These are phyloP conservation scores for Melieria picta DNA, from an alignment of 2,888 invertebrate species.

Conservation along the genomic window DNA sequence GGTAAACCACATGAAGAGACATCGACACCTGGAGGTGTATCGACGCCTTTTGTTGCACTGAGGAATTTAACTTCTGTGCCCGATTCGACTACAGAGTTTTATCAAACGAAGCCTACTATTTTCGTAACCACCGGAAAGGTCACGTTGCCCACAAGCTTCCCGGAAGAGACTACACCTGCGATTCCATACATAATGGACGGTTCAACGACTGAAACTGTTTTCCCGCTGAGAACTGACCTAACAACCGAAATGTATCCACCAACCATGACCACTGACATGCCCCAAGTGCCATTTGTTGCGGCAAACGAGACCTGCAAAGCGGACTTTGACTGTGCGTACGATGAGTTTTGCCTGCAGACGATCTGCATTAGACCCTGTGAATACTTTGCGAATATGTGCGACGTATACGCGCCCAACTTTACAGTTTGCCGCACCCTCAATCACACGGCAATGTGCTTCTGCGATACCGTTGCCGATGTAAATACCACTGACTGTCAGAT, in stretches of 20 bases:
- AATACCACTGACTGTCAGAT: constrained; percentile 69
- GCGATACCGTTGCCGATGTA: constrained; percentile 66
- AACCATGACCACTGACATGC: not conserved
- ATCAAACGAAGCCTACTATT: too few species aligned
- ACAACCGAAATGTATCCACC: not conserved
- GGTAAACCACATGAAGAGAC: not conserved
- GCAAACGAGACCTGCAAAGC: constrained; percentile 3
- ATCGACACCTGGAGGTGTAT: not conserved
- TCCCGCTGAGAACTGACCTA: not conserved
- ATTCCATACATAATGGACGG: not conserved
- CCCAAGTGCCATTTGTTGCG: not conserved
- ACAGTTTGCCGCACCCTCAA: constrained; percentile 68
- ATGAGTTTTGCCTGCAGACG: constrained; percentile 67
- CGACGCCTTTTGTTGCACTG: not conserved
- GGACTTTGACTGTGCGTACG: constrained; percentile 64
- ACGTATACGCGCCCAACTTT: constrained; percentile 64
- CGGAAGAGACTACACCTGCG: not conserved
- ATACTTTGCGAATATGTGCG: constrained; percentile 57
- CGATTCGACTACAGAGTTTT: too few species aligned
- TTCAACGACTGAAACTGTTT: not conserved
- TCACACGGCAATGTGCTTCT: constrained; percentile 71
- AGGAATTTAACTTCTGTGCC: not conserved
- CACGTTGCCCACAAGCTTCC: too few species aligned
- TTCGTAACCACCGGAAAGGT: too few species aligned
- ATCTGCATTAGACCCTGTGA: constrained; percentile 69